phyloP scores from a whole-genome alignment of 2,797 vertebrate genomes.

The Arnoldichthys spilopterus region DNA sequence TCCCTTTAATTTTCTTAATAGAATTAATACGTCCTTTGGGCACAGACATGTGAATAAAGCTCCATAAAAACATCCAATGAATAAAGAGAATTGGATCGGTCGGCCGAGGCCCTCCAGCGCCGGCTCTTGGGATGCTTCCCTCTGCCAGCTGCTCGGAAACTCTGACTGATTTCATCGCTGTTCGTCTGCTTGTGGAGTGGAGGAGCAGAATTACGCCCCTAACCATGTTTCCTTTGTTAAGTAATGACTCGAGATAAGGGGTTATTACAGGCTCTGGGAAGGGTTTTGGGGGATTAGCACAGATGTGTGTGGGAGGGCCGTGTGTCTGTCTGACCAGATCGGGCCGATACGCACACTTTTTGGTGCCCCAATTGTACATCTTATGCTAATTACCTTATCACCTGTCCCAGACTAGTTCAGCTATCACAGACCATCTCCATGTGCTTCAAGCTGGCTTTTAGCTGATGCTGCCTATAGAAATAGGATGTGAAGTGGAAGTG shows the following conservation, averaged over 20 bases:
- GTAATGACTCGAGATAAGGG: constrained; percentile 41
- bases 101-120: constrained; percentile 51
- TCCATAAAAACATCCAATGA: constrained; percentile 46
- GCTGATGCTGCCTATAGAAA: too few species aligned
- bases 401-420: too few species aligned
- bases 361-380: too few species aligned
- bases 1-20: constrained; percentile 52
- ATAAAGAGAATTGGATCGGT: constrained; percentile 45
- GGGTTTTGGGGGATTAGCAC: not conserved
- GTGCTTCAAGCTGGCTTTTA: too few species aligned
- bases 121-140: constrained; percentile 40
- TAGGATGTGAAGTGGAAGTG: too few species aligned
- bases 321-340: too few species aligned
- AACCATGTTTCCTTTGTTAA: constrained; percentile 53
- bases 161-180: constrained; percentile 41
- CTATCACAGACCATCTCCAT: too few species aligned
- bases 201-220: constrained; percentile 54
- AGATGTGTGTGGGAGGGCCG: too few species aligned
- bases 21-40: constrained; percentile 50
- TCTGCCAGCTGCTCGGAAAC: constrained; percentile 58
- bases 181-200: constrained; percentile 42
- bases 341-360: too few species aligned
- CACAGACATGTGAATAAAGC: constrained; percentile 27
- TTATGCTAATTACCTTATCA: too few species aligned
- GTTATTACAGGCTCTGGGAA: constrained; percentile 31